Conservation (phyloP, 2,888 invertebrate species). For the Agrotis puta region DNA sequence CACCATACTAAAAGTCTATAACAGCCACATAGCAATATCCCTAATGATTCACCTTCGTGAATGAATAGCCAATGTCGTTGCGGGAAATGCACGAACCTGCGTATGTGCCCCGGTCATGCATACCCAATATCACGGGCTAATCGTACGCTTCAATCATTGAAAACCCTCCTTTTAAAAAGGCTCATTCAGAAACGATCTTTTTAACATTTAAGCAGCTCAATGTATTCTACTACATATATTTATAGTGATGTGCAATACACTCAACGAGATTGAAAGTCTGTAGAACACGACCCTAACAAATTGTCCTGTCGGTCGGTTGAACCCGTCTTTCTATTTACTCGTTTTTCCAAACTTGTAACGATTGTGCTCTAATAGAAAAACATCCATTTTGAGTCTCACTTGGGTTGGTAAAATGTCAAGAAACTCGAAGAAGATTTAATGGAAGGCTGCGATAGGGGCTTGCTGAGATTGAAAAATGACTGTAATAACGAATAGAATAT, state of each 20-base stretch:
- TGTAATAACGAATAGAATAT: background rate
- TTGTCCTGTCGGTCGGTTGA: slow-evolving; percentile 53
- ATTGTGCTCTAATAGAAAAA: slow-evolving; percentile 43
- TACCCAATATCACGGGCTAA: too few species aligned
- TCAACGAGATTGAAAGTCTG: slow-evolving; percentile 67
- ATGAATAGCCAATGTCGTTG: too few species aligned
- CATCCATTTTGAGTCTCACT: slow-evolving; percentile 33
- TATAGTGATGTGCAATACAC: slow-evolving; percentile 38
- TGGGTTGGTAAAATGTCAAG: slow-evolving; percentile 26
- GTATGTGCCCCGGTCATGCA: too few species aligned
- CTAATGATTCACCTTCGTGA: too few species aligned
- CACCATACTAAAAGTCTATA: too few species aligned
- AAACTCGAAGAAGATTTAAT: slow-evolving; percentile 14
- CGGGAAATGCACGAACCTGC: too few species aligned
- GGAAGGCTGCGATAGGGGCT: background rate
- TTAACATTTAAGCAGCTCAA: background rate
- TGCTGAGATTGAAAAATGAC: slow-evolving; percentile 20
- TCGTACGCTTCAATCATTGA: background rate
- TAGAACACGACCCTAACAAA: slow-evolving; percentile 63
- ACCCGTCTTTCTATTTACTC: slow-evolving; percentile 42
- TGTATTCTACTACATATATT: background rate
- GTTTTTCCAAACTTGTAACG: slow-evolving; percentile 34
- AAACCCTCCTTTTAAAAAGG: background rate
- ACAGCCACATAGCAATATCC: too few species aligned
- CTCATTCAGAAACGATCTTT: background rate